These are phyloP conservation scores for Reinhardtius hippoglossoides DNA, from an alignment of 2,113 vertebrate species.

Conservation along the genomic window DNA sequence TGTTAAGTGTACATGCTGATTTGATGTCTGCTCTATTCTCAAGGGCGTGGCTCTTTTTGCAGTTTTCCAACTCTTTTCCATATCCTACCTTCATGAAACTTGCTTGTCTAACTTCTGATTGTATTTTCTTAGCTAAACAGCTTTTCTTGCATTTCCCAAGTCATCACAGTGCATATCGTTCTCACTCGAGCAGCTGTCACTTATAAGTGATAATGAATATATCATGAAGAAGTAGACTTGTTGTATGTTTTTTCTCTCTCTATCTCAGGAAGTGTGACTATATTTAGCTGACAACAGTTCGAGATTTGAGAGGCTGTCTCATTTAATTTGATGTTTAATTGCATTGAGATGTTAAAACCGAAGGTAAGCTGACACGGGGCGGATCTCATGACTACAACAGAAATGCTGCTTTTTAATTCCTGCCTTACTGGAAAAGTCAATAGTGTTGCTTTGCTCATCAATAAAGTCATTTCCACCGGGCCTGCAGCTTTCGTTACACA, in stretches of 20 bases:
- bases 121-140: constrained; percentile 33
- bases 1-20: background rate
- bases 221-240: constrained; percentile 15
- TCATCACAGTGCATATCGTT: constrained; percentile 12
- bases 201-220: constrained; percentile 17
- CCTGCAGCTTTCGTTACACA: constrained; percentile 71
- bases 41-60: background rate
- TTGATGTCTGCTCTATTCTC: background rate
- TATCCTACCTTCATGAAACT: background rate
- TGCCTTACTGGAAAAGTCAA: constrained; percentile 80
- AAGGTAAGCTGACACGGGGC: constrained; percentile 58
- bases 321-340: constrained; percentile 45
- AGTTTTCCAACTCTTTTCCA: background rate
- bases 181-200: constrained; percentile 33
- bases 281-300: background rate
- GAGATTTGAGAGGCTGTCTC: background rate
- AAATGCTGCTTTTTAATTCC: constrained; percentile 68
- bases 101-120: background rate
- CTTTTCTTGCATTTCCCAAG: constrained; percentile 12
- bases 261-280: background rate
- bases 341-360: constrained; percentile 27
- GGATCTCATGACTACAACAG: constrained; percentile 54
- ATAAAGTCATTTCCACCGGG: constrained; percentile 77
- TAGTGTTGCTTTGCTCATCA: constrained; percentile 73
- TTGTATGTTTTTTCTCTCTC: background rate